Percentiles rank a stretch among this genome's conserved stretches.
phyloP scores from a whole-genome alignment of 2,113 vertebrate species.

The Brachypteracias leptosomus region DNA sequence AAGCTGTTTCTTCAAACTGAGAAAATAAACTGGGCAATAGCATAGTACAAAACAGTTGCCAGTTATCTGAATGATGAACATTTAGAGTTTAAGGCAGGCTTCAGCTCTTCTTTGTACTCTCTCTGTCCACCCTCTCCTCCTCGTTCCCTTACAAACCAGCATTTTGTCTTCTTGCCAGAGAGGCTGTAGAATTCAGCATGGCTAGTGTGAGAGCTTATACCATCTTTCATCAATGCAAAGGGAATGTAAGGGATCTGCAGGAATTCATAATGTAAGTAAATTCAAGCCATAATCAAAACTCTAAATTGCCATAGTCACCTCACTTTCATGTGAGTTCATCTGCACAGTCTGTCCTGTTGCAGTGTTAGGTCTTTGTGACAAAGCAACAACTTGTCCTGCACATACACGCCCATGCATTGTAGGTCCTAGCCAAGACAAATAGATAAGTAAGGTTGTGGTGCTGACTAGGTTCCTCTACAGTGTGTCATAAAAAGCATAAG shows the following conservation, averaged over 20 bases:
- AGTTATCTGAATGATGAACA: not conserved
- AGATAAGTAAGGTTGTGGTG: not conserved
- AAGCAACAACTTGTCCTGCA: not conserved
- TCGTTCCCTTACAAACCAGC: not conserved
- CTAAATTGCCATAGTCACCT: not conserved
- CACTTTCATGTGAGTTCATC: not conserved
- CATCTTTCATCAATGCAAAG: not conserved
- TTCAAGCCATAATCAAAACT: not conserved
- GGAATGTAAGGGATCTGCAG: not conserved
- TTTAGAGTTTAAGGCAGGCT: not conserved
- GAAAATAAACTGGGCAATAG: not conserved
- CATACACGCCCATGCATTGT: rapidly evolving
- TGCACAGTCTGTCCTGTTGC: rapidly evolving
- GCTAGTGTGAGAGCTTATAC: not conserved
- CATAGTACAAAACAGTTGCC: not conserved
- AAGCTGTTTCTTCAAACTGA: not conserved
- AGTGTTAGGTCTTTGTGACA: not conserved
- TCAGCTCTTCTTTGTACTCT: not conserved
- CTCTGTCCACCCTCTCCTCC: not conserved
- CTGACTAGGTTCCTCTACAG: not conserved
- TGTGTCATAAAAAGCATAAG: not conserved
- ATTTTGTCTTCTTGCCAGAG: not conserved
- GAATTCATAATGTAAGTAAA: not conserved
- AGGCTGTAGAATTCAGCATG: not conserved
- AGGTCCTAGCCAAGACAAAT: not conserved